These are phyloP conservation scores for Otocyon megalotis DNA, from an alignment of 2,113 vertebrate genomes.

Conservation along the genomic window DNA sequence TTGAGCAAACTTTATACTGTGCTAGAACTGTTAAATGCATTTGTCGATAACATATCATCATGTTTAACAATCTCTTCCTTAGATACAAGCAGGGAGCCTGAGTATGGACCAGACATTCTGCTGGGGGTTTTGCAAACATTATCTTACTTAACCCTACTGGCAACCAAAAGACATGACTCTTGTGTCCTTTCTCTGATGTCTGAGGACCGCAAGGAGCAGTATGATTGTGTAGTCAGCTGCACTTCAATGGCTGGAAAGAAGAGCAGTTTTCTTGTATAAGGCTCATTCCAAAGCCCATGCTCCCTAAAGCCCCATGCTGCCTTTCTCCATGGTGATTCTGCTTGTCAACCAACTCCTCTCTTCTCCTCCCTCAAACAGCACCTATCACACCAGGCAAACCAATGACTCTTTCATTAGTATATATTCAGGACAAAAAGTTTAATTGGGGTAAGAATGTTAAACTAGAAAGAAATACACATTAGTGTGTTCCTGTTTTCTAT, in stretches of 20 bases:
- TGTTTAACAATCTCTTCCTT: neutral
- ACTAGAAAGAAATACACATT: neutral
- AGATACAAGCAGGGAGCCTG: neutral
- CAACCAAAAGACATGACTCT: neutral
- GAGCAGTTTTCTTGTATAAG: neutral
- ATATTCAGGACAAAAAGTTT: neutral
- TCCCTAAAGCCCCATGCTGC: neutral
- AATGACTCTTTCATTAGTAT: neutral
- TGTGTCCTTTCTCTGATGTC: neutral
- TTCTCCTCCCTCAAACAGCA: neutral
- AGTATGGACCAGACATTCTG: neutral
- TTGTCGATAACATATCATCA: neutral
- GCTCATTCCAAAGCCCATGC: neutral
- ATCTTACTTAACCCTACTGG: neutral
- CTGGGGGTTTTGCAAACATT: neutral
- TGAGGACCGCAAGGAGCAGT: neutral
- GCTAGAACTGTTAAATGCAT: neutral
- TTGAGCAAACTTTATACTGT: neutral
- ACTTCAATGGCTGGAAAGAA: neutral
- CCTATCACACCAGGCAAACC: neutral
- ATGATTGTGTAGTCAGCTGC: neutral
- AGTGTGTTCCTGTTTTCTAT: neutral
- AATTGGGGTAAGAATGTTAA: neutral
- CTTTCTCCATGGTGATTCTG: neutral
- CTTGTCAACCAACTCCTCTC: neutral